A percentile compares a stretch with the other conserved stretches of the same genome.
These are phyloP conservation scores for Luperina nickerlii DNA, from an alignment of 2,888 invertebrate species.

Conservation along the genomic window DNA sequence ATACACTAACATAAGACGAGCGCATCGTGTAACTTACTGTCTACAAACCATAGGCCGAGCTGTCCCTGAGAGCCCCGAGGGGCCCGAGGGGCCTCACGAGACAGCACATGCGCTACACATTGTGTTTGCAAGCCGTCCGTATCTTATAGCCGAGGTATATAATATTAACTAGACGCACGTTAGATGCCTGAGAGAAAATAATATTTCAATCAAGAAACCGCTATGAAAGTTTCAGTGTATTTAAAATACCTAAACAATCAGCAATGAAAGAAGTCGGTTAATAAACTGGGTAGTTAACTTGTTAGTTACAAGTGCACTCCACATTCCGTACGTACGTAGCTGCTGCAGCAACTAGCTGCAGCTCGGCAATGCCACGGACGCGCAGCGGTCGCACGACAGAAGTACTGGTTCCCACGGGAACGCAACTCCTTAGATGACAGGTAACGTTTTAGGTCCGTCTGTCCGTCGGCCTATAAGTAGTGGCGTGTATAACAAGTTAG, in stretches of 20 bases:
- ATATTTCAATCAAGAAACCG: constrained; percentile 4
- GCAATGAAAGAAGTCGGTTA: neutral
- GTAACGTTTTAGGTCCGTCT: constrained; percentile 16
- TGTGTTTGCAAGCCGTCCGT: constrained; percentile 13
- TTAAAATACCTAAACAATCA: neutral
- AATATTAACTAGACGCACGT: constrained; percentile 9
- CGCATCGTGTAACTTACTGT: constrained; percentile 45
- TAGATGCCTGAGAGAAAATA: constrained; percentile 9
- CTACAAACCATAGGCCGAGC: constrained; percentile 50
- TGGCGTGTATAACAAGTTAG: neutral
- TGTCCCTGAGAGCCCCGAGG: neutral
- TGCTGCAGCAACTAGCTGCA: neutral
- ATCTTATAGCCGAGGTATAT: constrained; percentile 1
- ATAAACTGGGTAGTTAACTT: neutral
- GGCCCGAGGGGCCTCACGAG: too few species aligned
- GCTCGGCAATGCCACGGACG: neutral
- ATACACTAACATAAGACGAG: constrained; percentile 70
- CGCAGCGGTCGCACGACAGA: neutral
- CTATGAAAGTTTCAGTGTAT: neutral
- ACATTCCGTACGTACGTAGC: neutral
- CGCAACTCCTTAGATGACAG: constrained; percentile 26
- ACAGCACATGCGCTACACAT: constrained; percentile 21
- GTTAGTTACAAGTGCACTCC: neutral
- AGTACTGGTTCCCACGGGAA: constrained; percentile 50
- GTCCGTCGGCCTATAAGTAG: constrained; percentile 14